Percentiles rank a stretch among this genome's conserved stretches.
Conservation (phyloP, 2,888 invertebrate species). For the Arctia plantaginis region DNA sequence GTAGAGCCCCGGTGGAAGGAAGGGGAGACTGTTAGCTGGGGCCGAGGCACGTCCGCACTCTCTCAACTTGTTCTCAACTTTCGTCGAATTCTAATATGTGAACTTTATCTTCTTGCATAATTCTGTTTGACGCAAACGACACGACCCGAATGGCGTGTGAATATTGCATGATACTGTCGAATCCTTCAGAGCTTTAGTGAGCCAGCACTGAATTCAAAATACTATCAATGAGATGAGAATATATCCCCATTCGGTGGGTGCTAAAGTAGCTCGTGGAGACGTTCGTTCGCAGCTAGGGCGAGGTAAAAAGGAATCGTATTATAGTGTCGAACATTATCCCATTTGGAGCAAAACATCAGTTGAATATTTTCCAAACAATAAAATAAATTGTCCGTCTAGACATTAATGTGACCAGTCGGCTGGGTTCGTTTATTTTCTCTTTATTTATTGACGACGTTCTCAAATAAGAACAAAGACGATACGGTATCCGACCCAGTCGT, state of each 20-base stretch:
- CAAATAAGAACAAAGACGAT: neutral
- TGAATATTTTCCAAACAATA: slow-evolving; percentile 19
- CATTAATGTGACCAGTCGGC: slow-evolving; percentile 9
- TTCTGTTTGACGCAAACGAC: slow-evolving; percentile 50
- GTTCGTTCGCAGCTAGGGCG: slow-evolving; percentile 15
- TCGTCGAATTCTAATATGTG: slow-evolving; percentile 52
- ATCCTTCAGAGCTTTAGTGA: slow-evolving; percentile 53
- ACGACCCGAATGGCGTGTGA: slow-evolving; percentile 49
- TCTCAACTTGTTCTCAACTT: slow-evolving; percentile 44
- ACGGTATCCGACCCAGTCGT: neutral
- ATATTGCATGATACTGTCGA: slow-evolving; percentile 56
- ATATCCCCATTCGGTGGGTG: slow-evolving; percentile 46
- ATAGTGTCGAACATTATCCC: slow-evolving; percentile 11
- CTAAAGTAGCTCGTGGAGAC: slow-evolving; percentile 30
- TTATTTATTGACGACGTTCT: slow-evolving; percentile 7
- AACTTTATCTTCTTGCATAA: slow-evolving; percentile 49
- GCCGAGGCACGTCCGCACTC: slow-evolving; percentile 11
- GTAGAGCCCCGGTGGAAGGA: too few species aligned
- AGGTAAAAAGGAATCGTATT: slow-evolving; percentile 6
- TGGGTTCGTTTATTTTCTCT: neutral
- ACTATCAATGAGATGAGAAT: slow-evolving; percentile 51
- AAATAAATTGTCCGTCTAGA: slow-evolving; percentile 16
- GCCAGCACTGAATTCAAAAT: slow-evolving; percentile 54
- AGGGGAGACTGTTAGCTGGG: neutral
- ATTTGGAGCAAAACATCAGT: slow-evolving; percentile 8